phyloP scores from a whole-genome alignment of 2,797 vertebrate genomes.

The Enteromius afrohamiltoni region DNA sequence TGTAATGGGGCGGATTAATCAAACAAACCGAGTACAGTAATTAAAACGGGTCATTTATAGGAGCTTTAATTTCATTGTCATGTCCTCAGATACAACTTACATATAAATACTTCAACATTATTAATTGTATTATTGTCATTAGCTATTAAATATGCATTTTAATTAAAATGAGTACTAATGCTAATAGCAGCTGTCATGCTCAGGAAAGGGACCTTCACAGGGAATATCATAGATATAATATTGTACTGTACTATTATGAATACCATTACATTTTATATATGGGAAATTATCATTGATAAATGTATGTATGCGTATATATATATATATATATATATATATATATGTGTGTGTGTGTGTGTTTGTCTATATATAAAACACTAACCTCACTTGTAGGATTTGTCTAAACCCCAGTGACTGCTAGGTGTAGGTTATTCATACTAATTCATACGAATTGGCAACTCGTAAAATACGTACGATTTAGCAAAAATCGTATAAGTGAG shows the following conservation, averaged over 20 bases:
- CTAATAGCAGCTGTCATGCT: slow-evolving; percentile 23
- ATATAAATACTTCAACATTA: slow-evolving; percentile 28
- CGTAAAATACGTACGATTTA: too few relatives aligned
- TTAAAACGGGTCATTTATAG: slow-evolving; percentile 22
- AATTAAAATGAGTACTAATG: slow-evolving; percentile 26
- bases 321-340: too few relatives aligned
- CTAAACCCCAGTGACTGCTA: too few relatives aligned
- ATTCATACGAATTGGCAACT: too few relatives aligned
- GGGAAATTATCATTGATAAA: too few relatives aligned
- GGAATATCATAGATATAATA: background rate
- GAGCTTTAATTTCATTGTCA: slow-evolving; percentile 21
- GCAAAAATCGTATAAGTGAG: too few relatives aligned
- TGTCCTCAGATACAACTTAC: slow-evolving; percentile 12
- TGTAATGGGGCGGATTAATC: slow-evolving; percentile 51
- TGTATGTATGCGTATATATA: too few relatives aligned
- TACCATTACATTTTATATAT: too few relatives aligned
- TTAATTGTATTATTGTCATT: slow-evolving; percentile 27
- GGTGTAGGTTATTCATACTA: too few relatives aligned
- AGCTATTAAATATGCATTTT: slow-evolving; percentile 31
- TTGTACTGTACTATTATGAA: background rate
- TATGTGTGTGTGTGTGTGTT: too few relatives aligned
- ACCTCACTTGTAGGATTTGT: too few relatives aligned
- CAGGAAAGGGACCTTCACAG: background rate
- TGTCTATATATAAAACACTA: too few relatives aligned
- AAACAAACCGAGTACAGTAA: slow-evolving; percentile 41